Conservation (phyloP, 2,113 vertebrate genomes). For the Atherinomorus stipes region DNA sequence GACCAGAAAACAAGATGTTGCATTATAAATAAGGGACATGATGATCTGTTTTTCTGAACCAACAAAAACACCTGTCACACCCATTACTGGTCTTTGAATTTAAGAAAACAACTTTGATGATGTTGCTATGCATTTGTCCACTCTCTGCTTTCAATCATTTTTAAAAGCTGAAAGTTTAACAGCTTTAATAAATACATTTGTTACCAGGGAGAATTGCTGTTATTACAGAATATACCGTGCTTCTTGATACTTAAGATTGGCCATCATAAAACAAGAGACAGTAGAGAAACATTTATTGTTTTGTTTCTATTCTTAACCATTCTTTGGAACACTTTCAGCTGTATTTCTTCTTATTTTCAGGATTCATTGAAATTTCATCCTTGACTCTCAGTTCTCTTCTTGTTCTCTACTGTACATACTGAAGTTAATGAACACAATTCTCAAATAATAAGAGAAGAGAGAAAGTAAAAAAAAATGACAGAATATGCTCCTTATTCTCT, state of each 20-base stretch:
- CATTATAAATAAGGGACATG: slow-evolving; percentile 54
- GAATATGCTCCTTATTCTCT: slow-evolving; percentile 48
- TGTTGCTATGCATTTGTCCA: slow-evolving; percentile 5
- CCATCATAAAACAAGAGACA: neutral
- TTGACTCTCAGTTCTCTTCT: slow-evolving; percentile 9
- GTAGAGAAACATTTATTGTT: slow-evolving; percentile 12
- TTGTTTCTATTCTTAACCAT: slow-evolving; percentile 1
- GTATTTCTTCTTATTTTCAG: neutral
- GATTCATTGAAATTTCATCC: slow-evolving; percentile 35
- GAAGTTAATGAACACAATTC: slow-evolving; percentile 33
- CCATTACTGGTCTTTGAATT: slow-evolving; percentile 43
- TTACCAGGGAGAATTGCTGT: neutral
- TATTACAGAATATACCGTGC: no score
- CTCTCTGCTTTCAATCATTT: slow-evolving; percentile 12
- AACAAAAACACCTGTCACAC: slow-evolving; percentile 51
- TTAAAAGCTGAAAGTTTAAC: neutral
- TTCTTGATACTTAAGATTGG: neutral
- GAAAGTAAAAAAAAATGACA: slow-evolving; percentile 38
- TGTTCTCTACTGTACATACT: slow-evolving; percentile 6
- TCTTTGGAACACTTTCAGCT: slow-evolving; percentile 18
- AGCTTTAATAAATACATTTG: slow-evolving; percentile 3
- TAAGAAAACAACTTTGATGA: slow-evolving; percentile 23
- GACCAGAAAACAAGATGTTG: slow-evolving; percentile 42
- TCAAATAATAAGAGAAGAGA: slow-evolving; percentile 18
- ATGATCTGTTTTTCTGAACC: slow-evolving; percentile 38